Conservation (phyloP, 2,888 invertebrate genomes). For the Drosophila flavopinicola region DNA sequence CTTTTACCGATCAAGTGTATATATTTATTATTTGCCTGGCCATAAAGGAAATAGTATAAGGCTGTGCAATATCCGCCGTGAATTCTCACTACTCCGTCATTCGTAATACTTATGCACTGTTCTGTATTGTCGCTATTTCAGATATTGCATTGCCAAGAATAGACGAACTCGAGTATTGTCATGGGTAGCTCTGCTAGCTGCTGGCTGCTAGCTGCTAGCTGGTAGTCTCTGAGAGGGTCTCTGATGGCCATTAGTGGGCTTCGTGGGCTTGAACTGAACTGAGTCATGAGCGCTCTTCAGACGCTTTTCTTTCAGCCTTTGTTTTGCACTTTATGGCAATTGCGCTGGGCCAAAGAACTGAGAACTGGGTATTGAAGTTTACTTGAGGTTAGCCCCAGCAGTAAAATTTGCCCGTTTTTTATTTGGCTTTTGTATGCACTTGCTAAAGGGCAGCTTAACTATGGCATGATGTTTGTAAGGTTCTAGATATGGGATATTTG, state of each 20-base stretch:
- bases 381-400: slow-evolving; percentile 59
- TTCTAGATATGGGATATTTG: too few species aligned
- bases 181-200: too few species aligned
- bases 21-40: slow-evolving; percentile 34
- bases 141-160: slow-evolving; percentile 43
- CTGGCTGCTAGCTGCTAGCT: slow-evolving; percentile 3
- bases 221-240: slow-evolving; percentile 13
- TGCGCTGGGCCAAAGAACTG: slow-evolving; percentile 42
- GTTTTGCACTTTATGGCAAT: slow-evolving; percentile 49
- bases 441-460: background rate
- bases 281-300: slow-evolving; percentile 57
- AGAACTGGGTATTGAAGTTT: slow-evolving; percentile 44
- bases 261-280: slow-evolving; percentile 41
- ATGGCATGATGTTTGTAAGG: background rate
- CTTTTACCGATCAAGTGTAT: slow-evolving; percentile 15
- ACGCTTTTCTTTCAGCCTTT: slow-evolving; percentile 52
- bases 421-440: slow-evolving; percentile 13
- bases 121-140: slow-evolving; percentile 31
- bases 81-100: slow-evolving; percentile 37
- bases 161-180: slow-evolving; percentile 28
- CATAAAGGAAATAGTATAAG: slow-evolving; percentile 45
- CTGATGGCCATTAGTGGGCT: slow-evolving; percentile 31
- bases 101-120: slow-evolving; percentile 32
- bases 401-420: slow-evolving; percentile 32
- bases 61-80: slow-evolving; percentile 59